A percentile compares a stretch with the other conserved stretches of the same genome.
Evolutionary conservation across 1,140 invertebrate species (phyloP).

Genomic region (Drosophila micromelanica): DNA sequence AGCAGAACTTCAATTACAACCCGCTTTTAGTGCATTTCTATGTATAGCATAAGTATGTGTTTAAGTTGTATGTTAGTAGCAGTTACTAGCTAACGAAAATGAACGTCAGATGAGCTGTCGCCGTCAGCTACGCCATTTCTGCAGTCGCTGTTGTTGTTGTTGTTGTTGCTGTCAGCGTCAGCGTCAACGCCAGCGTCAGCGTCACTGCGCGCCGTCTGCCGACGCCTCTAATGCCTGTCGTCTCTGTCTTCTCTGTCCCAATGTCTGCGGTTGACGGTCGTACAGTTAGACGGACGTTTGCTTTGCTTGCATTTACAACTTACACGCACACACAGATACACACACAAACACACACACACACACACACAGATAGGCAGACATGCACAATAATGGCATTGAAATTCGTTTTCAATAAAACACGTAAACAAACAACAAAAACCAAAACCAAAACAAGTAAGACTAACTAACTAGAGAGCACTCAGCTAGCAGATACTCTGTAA

Average conservation of each 20-base stretch:
- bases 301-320: slow-evolving; percentile 80
- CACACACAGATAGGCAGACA: slow-evolving; percentile 28
- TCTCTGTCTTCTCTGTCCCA: slow-evolving; percentile 58
- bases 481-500: slow-evolving; percentile 35
- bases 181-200: slow-evolving; percentile 23
- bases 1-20: too few species aligned
- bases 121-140: slow-evolving; percentile 23
- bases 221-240: slow-evolving; percentile 53
- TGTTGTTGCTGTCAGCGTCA: slow-evolving; percentile 17
- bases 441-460: slow-evolving; percentile 62
- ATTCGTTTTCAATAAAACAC: slow-evolving; percentile 82
- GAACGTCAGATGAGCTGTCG: slow-evolving; percentile 66
- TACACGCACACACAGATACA: slow-evolving; percentile 47
- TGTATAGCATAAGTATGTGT: not conserved
- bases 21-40: not conserved
- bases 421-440: slow-evolving; percentile 77
- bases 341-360: slow-evolving; percentile 32
- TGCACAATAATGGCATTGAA: slow-evolving; percentile 80
- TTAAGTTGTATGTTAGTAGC: slow-evolving; percentile 24
- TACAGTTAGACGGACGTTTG: slow-evolving; percentile 82
- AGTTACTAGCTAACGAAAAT: slow-evolving; percentile 38
- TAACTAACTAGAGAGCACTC: slow-evolving; percentile 1
- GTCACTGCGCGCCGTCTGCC: slow-evolving; percentile 29
- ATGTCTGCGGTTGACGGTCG: slow-evolving; percentile 78
- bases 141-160: slow-evolving; percentile 23